Evolutionary conservation across 2,888 invertebrate genomes (phyloP), one percentile per base, ranked within the genome.

Genomic region (Plagiodera versicolora): DNA sequence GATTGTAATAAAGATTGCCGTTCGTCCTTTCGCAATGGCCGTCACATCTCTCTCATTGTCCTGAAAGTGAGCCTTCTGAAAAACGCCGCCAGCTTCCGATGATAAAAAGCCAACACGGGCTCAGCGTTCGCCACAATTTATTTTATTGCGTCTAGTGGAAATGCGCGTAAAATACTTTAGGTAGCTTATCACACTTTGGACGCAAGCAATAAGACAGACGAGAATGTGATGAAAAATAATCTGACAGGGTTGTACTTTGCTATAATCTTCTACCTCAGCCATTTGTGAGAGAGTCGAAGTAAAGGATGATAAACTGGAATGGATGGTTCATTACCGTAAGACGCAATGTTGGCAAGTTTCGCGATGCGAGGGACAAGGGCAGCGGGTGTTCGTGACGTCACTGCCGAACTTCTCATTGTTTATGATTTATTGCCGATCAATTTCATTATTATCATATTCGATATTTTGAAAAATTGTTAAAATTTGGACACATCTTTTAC

Each of bases 181-280:
- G 63, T 51, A 63, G 61, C 63, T 60, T 64, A 67, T 65, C 67
- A 62, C 64, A 63, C 64, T 63, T 59, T 63, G 60, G 53, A 62
- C 58, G 61, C 57, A 55, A 56, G 61, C 52, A 62, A 55, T 58
- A 51, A 56, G 46, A 50, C 58, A 60, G 61, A 48, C 58, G 58
- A 55, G 64, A 64, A 63, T 64, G 62, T 61, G 61, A 60, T 60
- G 55, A 66, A 60, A 68, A 70, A 69, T 69, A 69, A 70, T 66
- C 61, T 60, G 32, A 20, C 63, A 59, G 63, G 39, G 28, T 24
- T 45, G 61, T 19, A 58, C 58, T 58, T 9, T 11, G 18, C 39
- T 39, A 39, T 39, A 10, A 32, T 32, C 6, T 32, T 11, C 5
- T 32, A 39, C 4, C 10, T 32, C 8, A 32, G 2, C 4, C 39